Evolutionary conservation across 2,113 vertebrate species (phyloP).

Genomic region (Eleginops maclovinus): DNA sequence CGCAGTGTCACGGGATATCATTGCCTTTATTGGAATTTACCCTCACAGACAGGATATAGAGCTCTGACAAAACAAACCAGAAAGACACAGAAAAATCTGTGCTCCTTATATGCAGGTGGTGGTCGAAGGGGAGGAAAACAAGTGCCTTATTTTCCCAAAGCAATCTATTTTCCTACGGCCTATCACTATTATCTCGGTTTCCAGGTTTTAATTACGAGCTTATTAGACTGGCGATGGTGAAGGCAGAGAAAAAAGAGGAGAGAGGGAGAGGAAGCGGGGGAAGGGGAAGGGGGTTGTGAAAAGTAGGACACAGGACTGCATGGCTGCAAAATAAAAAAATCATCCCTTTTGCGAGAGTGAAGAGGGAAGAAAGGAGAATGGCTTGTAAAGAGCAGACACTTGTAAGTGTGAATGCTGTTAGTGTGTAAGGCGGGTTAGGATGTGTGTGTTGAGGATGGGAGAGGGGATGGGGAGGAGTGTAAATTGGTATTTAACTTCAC

Average conservation of each 20-base stretch:
- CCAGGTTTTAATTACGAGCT: conserved; percentile 74
- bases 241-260: conserved; percentile 10
- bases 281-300: conserved; percentile 14
- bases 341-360: conserved; percentile 23
- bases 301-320: conserved; percentile 46
- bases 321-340: conserved; percentile 43
- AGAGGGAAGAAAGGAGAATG: background rate
- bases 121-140: conserved; percentile 57
- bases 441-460: conserved; percentile 15
- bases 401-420: conserved; percentile 35
- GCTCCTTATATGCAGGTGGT: conserved; percentile 54
- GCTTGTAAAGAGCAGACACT: conserved; percentile 12
- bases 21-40: conserved; percentile 7
- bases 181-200: conserved; percentile 49
- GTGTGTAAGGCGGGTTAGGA: conserved; percentile 16
- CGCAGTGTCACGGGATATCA: background rate
- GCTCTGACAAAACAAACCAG: conserved; percentile 4
- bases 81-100: conserved; percentile 18
- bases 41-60: conserved; percentile 14
- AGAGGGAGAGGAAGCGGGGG: background rate
- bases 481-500: conserved; percentile 70
- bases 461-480: conserved; percentile 26
- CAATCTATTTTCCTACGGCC: conserved; percentile 56
- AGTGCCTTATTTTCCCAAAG: conserved; percentile 58
- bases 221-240: conserved; percentile 64